Conservation (phyloP, 2,888 invertebrate genomes). For the Chorisops tibialis region DNA sequence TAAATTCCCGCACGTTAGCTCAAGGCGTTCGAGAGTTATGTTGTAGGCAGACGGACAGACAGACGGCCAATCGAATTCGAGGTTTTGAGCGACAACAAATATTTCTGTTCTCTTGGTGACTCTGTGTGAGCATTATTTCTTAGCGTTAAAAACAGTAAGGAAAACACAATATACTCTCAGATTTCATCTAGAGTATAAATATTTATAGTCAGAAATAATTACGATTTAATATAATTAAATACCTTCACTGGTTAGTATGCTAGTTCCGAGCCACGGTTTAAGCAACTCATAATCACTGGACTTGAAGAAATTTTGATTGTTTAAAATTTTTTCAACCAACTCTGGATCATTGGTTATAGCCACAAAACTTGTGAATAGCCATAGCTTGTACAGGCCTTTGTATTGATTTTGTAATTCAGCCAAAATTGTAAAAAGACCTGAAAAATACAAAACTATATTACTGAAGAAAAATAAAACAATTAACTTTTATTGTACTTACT, state of each 20-base stretch:
- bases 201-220: too few relatives aligned
- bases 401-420: constrained; percentile 14
- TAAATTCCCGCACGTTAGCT: too few relatives aligned
- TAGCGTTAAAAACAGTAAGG: too few relatives aligned
- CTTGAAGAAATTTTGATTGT: constrained; percentile 25
- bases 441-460: neutral
- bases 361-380: constrained; percentile 29
- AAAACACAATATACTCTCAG: too few relatives aligned
- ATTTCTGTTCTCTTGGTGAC: too few relatives aligned
- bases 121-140: too few relatives aligned
- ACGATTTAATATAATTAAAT: too few relatives aligned
- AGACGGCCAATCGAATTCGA: too few relatives aligned
- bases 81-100: too few relatives aligned
- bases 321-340: constrained; percentile 24
- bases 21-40: too few relatives aligned
- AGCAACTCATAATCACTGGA: constrained; percentile 31
- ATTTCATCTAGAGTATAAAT: too few relatives aligned
- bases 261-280: constrained; percentile 34
- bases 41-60: too few relatives aligned
- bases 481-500: constrained; percentile 17
- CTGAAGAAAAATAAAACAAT: neutral
- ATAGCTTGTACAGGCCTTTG: constrained; percentile 24
- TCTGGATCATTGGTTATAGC: constrained; percentile 26
- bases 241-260: constrained; percentile 30
- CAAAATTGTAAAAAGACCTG: constrained; percentile 19